Percentiles rank a stretch among this genome's conserved stretches.
phyloP scores from a whole-genome alignment of 2,888 invertebrate species.

The Parnassius glacialis region DNA sequence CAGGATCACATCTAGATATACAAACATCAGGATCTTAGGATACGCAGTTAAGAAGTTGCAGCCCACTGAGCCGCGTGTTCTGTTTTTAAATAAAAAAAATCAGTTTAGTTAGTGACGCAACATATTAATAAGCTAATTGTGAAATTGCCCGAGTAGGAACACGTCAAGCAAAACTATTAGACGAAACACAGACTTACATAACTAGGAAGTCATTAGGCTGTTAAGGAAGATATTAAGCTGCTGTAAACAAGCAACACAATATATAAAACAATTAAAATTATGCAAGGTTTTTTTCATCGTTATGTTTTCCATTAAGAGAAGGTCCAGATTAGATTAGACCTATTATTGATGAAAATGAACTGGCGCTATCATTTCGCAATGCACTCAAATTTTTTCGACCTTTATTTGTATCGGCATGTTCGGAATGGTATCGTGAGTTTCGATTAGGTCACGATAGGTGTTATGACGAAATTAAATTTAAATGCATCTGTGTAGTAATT shows the following conservation, averaged over 20 bases:
- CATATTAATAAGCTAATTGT: too few species aligned
- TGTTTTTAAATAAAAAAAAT: too few species aligned
- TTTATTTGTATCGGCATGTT: conserved; percentile 11
- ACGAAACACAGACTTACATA: background rate
- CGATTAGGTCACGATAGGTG: conserved; percentile 10
- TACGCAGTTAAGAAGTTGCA: too few species aligned
- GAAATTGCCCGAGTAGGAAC: too few species aligned
- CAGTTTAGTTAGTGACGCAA: too few species aligned
- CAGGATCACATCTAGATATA: too few species aligned
- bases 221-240: background rate
- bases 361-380: conserved; percentile 9
- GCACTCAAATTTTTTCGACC: conserved; percentile 7
- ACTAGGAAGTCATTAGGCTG: conserved; percentile 2
- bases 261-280: background rate
- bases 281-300: background rate
- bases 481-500: background rate
- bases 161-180: background rate
- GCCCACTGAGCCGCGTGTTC: too few species aligned
- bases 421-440: conserved; percentile 5
- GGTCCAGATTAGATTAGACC: background rate
- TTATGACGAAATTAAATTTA: background rate
- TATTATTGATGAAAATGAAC: background rate
- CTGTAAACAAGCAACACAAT: background rate
- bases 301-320: conserved; percentile 2
- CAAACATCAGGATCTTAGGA: too few species aligned